A percentile compares a stretch with the other conserved stretches of the same genome.
Conservation (phyloP, 2,113 vertebrate species). For the Brachypodius melanocephalos region DNA sequence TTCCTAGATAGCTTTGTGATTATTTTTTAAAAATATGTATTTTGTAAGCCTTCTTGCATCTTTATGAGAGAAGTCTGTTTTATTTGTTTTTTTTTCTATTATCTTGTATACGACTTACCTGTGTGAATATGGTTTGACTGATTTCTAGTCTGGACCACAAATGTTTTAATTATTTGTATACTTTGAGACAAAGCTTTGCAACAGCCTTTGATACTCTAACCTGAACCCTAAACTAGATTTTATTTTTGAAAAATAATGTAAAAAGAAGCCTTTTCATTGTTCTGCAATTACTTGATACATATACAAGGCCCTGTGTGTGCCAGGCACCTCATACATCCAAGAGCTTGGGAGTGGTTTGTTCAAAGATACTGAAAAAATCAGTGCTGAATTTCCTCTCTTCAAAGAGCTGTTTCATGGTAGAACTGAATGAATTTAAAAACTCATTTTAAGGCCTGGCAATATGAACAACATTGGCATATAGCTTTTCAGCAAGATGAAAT, state of each 20-base stretch:
- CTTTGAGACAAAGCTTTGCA: neutral
- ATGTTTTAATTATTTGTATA: neutral
- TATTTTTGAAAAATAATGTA: neutral
- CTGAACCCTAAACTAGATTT: neutral
- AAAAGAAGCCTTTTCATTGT: neutral
- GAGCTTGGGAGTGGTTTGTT: neutral
- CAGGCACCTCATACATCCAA: neutral
- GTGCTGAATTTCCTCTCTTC: neutral
- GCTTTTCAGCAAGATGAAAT: conserved; percentile 41
- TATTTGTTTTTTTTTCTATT: neutral
- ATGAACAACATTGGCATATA: conserved; percentile 30
- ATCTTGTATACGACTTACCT: neutral
- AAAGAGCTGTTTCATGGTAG: neutral
- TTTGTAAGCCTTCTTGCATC: neutral
- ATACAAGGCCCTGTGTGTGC: neutral
- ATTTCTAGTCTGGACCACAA: neutral
- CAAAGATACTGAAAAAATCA: neutral
- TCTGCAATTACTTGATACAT: neutral
- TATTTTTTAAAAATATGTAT: neutral
- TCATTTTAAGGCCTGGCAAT: conserved; percentile 39
- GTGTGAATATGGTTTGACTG: neutral
- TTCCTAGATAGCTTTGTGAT: neutral
- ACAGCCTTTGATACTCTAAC: neutral
- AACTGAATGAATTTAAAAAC: conserved; percentile 30
- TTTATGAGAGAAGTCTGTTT: neutral